Evolutionary conservation across 2,888 invertebrate genomes (phyloP).

Genomic region (Perizoma flavofasciatum): DNA sequence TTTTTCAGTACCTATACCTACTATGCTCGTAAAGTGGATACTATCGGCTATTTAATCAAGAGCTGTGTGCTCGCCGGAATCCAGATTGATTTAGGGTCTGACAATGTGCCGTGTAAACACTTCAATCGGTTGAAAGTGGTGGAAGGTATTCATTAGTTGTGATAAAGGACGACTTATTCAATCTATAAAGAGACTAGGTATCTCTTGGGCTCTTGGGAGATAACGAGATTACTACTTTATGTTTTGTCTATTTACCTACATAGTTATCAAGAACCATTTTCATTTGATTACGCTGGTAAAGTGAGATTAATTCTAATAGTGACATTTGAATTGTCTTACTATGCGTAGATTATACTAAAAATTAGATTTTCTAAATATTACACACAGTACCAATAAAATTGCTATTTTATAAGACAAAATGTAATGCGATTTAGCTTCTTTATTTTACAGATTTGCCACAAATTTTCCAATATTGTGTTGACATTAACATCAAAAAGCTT

Average conservation of each 20-base stretch:
- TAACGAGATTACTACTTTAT: conserved; percentile 16
- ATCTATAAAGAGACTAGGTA: conserved; percentile 13
- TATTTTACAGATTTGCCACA: too few relatives aligned
- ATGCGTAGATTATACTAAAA: too few relatives aligned
- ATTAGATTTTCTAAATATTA: too few relatives aligned
- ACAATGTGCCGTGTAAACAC: conserved; percentile 26
- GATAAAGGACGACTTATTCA: conserved; percentile 26
- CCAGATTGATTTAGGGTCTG: conserved; percentile 22
- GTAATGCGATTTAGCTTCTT: too few relatives aligned
- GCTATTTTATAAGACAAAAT: too few relatives aligned
- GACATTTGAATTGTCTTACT: too few relatives aligned
- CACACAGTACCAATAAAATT: too few relatives aligned
- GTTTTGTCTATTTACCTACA: background rate
- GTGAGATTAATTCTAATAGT: too few relatives aligned
- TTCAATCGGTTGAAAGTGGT: conserved; percentile 22
- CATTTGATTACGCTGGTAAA: too few relatives aligned
- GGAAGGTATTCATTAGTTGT: conserved; percentile 27
- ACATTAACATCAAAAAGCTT: too few relatives aligned
- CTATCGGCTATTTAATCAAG: conserved; percentile 24
- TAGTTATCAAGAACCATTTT: background rate
- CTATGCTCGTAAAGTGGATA: conserved; percentile 5
- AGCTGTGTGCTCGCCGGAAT: conserved; percentile 23
- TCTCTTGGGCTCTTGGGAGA: conserved; percentile 12
- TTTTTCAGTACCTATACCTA: too few relatives aligned
- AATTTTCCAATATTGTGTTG: too few relatives aligned